These are phyloP conservation scores for Pangasius larnaudii DNA, from an alignment of 2,797 vertebrate genomes.

Conservation along the genomic window DNA sequence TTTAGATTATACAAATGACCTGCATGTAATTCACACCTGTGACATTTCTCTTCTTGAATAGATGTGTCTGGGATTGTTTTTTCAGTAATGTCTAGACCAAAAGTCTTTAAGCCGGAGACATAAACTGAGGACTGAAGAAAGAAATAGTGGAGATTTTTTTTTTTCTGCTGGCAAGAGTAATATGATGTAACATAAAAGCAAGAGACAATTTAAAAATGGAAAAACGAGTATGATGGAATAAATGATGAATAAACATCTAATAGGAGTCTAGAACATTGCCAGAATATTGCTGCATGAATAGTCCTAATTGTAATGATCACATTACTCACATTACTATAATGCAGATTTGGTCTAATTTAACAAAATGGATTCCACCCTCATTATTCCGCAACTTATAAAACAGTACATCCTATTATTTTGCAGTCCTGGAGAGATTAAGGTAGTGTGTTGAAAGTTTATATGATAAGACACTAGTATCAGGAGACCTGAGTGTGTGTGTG, in stretches of 20 bases:
- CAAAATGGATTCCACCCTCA: background rate
- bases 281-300: background rate
- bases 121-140: slow-evolving; percentile 14
- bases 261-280: background rate
- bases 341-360: background rate
- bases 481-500: background rate
- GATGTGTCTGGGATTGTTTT: slow-evolving; percentile 7
- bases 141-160: background rate
- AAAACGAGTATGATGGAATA: background rate
- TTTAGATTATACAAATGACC: slow-evolving; percentile 17
- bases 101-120: background rate
- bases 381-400: background rate
- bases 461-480: background rate
- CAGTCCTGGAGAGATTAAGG: background rate
- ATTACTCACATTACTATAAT: background rate
- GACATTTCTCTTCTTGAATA: background rate
- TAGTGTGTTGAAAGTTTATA: background rate
- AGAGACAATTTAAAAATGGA: background rate
- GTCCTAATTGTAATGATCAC: background rate
- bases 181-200: background rate
- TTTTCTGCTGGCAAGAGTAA: background rate
- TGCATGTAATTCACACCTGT: background rate
- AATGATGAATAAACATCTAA: background rate
- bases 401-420: background rate
- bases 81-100: background rate